A percentile compares a stretch with the other conserved stretches of the same genome.
Evolutionary conservation across 2,797 vertebrate species (phyloP).

Genomic region (Brotula barbata): DNA sequence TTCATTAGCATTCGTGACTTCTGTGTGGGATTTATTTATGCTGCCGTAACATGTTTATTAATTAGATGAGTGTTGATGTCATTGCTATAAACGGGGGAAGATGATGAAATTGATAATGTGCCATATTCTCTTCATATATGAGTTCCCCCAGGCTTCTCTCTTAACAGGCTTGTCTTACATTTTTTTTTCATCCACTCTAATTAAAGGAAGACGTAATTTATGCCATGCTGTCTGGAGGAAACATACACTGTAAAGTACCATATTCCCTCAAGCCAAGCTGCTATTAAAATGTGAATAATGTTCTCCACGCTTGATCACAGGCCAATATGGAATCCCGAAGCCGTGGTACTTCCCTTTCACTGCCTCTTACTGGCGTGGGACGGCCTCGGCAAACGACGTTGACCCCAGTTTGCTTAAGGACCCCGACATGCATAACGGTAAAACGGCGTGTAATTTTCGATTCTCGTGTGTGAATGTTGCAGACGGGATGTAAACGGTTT

Average conservation of each 20-base stretch:
- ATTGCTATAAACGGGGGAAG: background rate
- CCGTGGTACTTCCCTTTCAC: conserved; percentile 95
- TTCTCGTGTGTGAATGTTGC: conserved; percentile 2
- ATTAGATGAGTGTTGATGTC: background rate
- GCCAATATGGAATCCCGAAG: conserved; percentile 93
- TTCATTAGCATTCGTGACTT: too few relatives aligned
- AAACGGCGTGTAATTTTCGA: conserved; percentile 15
- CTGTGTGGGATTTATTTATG: background rate
- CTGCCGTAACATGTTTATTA: background rate
- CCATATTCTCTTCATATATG: background rate
- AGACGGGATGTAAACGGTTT: background rate
- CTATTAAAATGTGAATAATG: conserved; percentile 51
- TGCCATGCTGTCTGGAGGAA: conserved; percentile 35
- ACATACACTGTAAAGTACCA: conserved; percentile 20
- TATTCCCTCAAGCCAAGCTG: conserved; percentile 31
- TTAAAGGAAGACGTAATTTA: conserved; percentile 44
- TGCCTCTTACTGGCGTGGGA: conserved; percentile 89
- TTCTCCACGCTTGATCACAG: conserved; percentile 72
- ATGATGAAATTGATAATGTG: background rate
- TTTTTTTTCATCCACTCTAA: conserved; percentile 39
- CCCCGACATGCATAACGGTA: conserved; percentile 69
- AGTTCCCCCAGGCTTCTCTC: background rate
- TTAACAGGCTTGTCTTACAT: conserved; percentile 15
- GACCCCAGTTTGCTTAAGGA: conserved; percentile 64
- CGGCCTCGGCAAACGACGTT: conserved; percentile 54